Evolutionary conservation across 2,797 vertebrate species (phyloP).

Genomic region (Vireo griseus): DNA sequence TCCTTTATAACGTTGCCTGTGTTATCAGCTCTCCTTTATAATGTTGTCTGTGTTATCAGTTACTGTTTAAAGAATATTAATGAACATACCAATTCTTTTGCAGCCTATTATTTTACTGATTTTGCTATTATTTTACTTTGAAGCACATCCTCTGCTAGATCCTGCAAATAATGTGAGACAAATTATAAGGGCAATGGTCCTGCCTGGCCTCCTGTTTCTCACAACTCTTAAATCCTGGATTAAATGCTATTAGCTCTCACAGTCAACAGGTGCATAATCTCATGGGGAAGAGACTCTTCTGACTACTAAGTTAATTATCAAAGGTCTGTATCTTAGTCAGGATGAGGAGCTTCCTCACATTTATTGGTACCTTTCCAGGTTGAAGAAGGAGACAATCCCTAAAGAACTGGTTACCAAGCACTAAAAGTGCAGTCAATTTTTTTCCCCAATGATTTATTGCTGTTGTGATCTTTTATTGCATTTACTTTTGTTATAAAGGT

Average conservation of each 20-base stretch:
- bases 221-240: constrained; percentile 40
- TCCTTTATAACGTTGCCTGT: background rate
- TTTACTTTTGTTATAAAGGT: background rate
- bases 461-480: background rate
- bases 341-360: constrained; percentile 51
- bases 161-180: background rate
- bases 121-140: background rate
- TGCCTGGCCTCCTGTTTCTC: constrained; percentile 21
- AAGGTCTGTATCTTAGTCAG: constrained; percentile 52
- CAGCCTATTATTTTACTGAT: background rate
- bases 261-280: constrained; percentile 57
- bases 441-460: background rate
- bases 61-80: background rate
- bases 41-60: background rate
- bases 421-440: background rate
- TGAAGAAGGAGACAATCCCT: constrained; percentile 14
- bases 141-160: background rate
- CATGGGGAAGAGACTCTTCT: constrained; percentile 9
- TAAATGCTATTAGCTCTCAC: constrained; percentile 35
- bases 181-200: background rate
- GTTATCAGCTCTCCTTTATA: background rate
- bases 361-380: constrained; percentile 46
- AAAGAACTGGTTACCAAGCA: background rate
- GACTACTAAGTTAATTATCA: constrained; percentile 49
- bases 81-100: background rate